phyloP scores from a whole-genome alignment of 2,888 invertebrate species.

The Eustalomyia histrio region DNA sequence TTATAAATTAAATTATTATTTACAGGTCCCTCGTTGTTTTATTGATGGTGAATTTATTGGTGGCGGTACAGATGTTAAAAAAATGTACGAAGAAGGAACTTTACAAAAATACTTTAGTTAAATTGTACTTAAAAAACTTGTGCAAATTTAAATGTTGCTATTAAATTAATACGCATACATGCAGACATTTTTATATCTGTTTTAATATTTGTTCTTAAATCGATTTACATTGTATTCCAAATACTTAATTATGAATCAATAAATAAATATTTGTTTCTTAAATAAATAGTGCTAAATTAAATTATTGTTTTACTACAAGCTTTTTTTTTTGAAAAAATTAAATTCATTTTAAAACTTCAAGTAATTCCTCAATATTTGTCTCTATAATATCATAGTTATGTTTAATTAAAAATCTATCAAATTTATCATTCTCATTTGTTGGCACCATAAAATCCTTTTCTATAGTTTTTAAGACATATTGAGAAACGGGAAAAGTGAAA shows the following conservation, averaged over 20 bases:
- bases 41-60: slow-evolving; percentile 94
- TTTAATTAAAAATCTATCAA: slow-evolving; percentile 36
- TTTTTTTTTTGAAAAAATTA: not conserved
- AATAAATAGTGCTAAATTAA: not conserved
- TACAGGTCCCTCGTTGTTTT: slow-evolving; percentile 95
- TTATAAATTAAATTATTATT: slow-evolving; percentile 5
- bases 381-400: slow-evolving; percentile 34
- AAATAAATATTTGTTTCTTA: not conserved
- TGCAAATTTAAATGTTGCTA: not conserved
- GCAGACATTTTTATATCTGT: not conserved
- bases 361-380: slow-evolving; percentile 11
- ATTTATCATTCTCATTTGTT: not conserved
- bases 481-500: slow-evolving; percentile 20
- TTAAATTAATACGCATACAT: not conserved
- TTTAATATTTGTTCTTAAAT: not conserved
- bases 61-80: slow-evolving; percentile 93
- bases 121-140: slow-evolving; percentile 34
- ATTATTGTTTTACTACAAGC: too few species aligned
- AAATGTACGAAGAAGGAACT: slow-evolving; percentile 86
- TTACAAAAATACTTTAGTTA: slow-evolving; percentile 82
- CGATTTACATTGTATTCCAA: too few species aligned
- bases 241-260: too few species aligned
- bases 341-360: slow-evolving; percentile 16
- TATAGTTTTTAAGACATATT: slow-evolving; percentile 6
- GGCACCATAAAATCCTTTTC: slow-evolving; percentile 8